Base-by-base conservation (phyloP, 1,140 invertebrate species). In the Microplitis demolitor region DNA sequence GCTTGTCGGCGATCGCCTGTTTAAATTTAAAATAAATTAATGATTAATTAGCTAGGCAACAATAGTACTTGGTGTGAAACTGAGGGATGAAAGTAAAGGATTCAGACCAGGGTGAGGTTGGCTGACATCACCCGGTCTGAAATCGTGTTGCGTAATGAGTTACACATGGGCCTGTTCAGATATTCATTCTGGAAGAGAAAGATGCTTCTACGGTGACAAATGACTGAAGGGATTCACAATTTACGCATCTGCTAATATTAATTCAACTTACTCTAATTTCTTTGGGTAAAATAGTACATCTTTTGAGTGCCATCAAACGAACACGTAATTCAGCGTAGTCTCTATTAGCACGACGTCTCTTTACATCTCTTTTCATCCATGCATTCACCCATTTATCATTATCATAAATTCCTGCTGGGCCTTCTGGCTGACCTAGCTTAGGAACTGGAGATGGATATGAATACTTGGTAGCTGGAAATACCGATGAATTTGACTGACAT, bases 291-390 rank as follows among this genome's bases (percentile, higher is more conserved):
- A 98, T 91, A 80, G 92, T 89, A 82, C 95, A 96, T 81, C 92
- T 94, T 71, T 93, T 89, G 35, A 98, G 78, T 3, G 92, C 90
- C 82, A 96, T 92, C 0, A 96, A 86, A 71, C 95, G 89, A 16
- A 94, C 83, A 75, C 96, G 89, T 50, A 92, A 89, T 8, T 90
- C 86, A 71, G 91, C 93, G 86, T 92, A 88, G 81, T 97, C 90
- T 71, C 90, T 90, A 2, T 92, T 90, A 73, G 91, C 87, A 80
- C 91, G 89, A 69, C 96, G 88, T 63, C 94, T 89, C 81, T 95
- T 95, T 0, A 93, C 91, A 87, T 98, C 96, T 70, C 93, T 89
- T 24, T 92, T 89, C 95, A 96, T 96, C 75, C 89, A 87, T 88
- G 90, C 91, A 84, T 94, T 92, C 1, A 69, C 45, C 33, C 39